Base-by-base conservation (phyloP, 2,113 vertebrate species). In the Hippocampus barbouri region DNA sequence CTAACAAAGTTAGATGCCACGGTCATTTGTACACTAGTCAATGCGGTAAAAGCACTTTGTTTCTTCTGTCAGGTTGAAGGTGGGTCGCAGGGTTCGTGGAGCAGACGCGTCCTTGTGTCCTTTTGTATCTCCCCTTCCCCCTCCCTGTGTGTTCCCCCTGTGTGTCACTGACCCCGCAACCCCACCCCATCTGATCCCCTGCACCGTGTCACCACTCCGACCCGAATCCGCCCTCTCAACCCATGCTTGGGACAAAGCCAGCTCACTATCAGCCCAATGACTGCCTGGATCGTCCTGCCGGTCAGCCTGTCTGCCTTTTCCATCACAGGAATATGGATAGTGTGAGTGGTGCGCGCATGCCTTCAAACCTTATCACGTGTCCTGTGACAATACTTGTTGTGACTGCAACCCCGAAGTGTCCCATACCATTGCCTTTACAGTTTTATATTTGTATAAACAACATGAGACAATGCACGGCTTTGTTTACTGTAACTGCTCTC, bases 271-370 rank as follows among this genome's bases (percentile, higher is more conserved):
- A 92, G 90, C 93, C 93, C 93, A 91, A 97, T 97, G 95, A 97
- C 95, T 91, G 95, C 94, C 93, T 97, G 95, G 95, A 95, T 95
- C 88, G 90, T 97, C 89, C 94, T 97, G 78, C 95, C 95, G 84
- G 93, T 96, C 91, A 96, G 95, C 92, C 89, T 97, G 85, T 94
- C 94, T 83, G 94, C 93, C 69, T 97, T 96, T 90, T 96, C 94
- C 88, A 97, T 97, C 91, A 95, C 95, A 16, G 95, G 95, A 82
- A 95, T 97, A 95, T 96, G 95, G 95, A 96, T 96, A 71, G 95
- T 97, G 95, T 97, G 88, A 96, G 95, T 92, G 49, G n/a, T 8
- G 27, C 27, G 23, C 21, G 53, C 8, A n/a, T n/a, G 53, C 53
- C 53, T 56, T 23, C 5, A 56, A 56, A 56, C 21, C 53, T 56